phyloP scores from a whole-genome alignment of 2,113 vertebrate genomes.

The Mustelus asterias region DNA sequence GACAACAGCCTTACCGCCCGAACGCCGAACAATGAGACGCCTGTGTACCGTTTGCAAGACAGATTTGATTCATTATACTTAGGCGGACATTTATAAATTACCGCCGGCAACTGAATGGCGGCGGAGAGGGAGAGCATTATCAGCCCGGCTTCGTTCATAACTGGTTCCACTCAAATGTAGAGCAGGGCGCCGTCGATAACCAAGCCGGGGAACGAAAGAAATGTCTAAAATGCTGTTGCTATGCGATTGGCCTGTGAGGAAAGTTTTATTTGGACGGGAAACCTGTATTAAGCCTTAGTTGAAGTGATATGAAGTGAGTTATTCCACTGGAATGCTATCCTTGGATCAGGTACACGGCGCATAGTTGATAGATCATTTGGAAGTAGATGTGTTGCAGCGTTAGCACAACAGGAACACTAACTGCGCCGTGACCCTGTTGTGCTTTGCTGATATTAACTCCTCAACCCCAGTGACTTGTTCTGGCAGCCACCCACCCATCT shows the following conservation, averaged over 20 bases:
- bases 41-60: constrained; percentile 24
- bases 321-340: not conserved
- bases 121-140: too few relatives aligned
- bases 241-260: not conserved
- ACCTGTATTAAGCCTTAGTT: not conserved
- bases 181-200: not conserved
- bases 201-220: not conserved
- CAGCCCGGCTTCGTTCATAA: not conserved
- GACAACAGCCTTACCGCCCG: not conserved
- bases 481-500: too few relatives aligned
- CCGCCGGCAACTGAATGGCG: not conserved
- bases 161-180: not conserved
- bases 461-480: not conserved
- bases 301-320: not conserved
- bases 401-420: not conserved
- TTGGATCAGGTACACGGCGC: not conserved
- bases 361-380: constrained; percentile 21
- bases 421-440: not conserved
- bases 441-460: not conserved
- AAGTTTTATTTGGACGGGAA: not conserved
- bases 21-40: constrained; percentile 21
- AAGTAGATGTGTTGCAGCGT: not conserved
- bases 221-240: not conserved
- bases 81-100: constrained; percentile 26
- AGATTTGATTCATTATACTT: not conserved